Conservation (phyloP, 2,797 vertebrate species). For the Propithecus perrieri region DNA sequence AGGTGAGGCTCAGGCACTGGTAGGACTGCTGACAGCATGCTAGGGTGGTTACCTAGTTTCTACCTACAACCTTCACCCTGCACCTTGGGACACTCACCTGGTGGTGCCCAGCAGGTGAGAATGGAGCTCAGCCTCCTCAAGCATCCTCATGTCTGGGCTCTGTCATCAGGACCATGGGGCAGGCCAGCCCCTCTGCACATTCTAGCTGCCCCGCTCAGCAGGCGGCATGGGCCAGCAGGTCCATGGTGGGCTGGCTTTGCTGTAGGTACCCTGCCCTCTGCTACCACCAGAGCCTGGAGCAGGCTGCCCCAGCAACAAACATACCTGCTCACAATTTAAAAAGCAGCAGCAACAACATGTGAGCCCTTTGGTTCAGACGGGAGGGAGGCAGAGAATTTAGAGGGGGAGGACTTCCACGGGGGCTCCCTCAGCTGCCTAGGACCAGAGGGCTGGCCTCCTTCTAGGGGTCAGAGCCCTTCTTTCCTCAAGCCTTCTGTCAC, state of each 20-base stretch:
- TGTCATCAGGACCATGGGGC: too few relatives aligned
- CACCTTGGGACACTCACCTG: not conserved
- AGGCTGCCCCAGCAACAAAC: not conserved
- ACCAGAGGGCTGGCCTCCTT: not conserved
- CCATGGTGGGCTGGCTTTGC: not conserved
- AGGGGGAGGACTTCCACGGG: not conserved
- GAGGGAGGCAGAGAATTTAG: not conserved
- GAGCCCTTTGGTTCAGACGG: not conserved
- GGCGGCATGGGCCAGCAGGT: not conserved
- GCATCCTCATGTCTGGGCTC: not conserved
- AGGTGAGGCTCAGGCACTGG: too few relatives aligned
- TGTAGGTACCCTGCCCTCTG: not conserved
- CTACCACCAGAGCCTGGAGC: not conserved
- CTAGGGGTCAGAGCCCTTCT: not conserved
- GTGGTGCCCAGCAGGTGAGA: not conserved
- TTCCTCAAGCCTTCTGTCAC: not conserved
- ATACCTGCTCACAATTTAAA: not conserved
- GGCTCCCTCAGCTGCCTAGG: not conserved
- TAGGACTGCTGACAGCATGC: not conserved
- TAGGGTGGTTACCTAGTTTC: not conserved
- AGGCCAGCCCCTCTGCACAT: not conserved
- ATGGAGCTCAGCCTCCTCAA: not conserved
- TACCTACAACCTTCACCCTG: not conserved
- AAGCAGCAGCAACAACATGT: not conserved
- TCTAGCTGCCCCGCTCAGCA: not conserved